These are phyloP conservation scores for Strigamia crassipes DNA, from an alignment of 2,888 invertebrate genomes.

Conservation along the genomic window DNA sequence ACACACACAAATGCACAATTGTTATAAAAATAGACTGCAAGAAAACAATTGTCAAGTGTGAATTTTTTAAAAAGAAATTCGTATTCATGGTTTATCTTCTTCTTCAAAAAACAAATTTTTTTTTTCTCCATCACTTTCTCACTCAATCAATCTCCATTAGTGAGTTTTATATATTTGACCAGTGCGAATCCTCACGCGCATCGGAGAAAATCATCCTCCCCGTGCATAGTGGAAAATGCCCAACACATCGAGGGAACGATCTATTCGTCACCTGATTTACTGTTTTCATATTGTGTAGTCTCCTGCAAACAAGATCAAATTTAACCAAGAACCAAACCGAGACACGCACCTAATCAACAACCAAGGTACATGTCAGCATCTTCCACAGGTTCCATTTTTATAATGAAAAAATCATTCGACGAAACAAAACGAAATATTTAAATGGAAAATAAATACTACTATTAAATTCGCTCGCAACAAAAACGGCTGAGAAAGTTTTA, in stretches of 20 bases:
- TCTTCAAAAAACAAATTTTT: no score
- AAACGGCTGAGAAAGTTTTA: background rate
- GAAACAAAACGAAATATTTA: background rate
- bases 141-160: background rate
- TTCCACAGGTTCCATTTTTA: constrained; percentile 2
- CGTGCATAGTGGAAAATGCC: background rate
- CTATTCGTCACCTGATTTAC: constrained; percentile 43
- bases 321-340: constrained; percentile 41
- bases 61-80: no score
- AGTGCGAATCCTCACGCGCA: background rate
- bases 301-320: constrained; percentile 46
- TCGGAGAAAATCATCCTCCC: background rate
- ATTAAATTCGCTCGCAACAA: no score
- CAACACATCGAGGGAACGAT: constrained; percentile 12
- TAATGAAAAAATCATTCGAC: background rate
- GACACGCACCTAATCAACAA: constrained; percentile 11
- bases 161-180: background rate
- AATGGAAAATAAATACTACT: background rate
- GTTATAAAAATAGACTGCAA: background rate
- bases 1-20: background rate
- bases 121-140: background rate
- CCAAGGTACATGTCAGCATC: constrained; percentile 3
- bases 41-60: background rate
- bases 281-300: constrained; percentile 46
- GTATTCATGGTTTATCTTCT: no score